A percentile compares a stretch with the other conserved stretches of the same genome.
These are phyloP conservation scores for Myripristis murdjan DNA, from an alignment of 2,797 vertebrate species.

Conservation along the genomic window DNA sequence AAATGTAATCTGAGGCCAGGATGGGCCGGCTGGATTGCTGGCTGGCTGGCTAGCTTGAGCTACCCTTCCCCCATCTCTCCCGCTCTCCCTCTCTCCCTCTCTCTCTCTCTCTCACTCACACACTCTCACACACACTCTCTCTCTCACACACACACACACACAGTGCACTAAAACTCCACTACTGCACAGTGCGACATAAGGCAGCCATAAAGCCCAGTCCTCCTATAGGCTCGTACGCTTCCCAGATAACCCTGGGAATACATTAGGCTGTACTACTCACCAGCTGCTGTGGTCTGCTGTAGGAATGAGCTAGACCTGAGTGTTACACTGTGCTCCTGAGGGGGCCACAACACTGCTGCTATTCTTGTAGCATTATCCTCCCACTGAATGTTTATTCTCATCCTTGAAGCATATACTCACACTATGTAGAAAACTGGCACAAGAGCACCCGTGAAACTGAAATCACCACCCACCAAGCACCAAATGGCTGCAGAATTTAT, in stretches of 20 bases:
- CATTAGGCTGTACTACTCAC: constrained; percentile 41
- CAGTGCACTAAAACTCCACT: constrained; percentile 62
- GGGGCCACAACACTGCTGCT: not conserved
- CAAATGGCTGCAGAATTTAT: no score
- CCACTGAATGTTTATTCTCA: not conserved
- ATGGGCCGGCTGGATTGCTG: constrained; percentile 72
- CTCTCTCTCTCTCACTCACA: constrained; percentile 15
- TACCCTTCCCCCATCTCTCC: constrained; percentile 74
- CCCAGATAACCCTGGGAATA: constrained; percentile 70
- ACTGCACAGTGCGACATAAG: constrained; percentile 74
- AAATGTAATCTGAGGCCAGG: constrained; percentile 85
- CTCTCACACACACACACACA: constrained; percentile 22
- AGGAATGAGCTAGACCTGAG: constrained; percentile 35
- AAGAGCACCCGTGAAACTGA: no score
- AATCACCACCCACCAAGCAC: no score
- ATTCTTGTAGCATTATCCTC: constrained; percentile 4
- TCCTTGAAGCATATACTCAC: no score
- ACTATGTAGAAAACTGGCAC: no score
- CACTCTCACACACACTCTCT: constrained; percentile 11
- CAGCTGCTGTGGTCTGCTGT: constrained; percentile 60
- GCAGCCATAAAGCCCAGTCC: constrained; percentile 71
- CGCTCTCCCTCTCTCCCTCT: no score
- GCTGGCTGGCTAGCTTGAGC: no score
- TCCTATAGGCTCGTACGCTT: constrained; percentile 66
- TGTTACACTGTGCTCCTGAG: constrained; percentile 9